Conservation (phyloP, 2,113 vertebrate genomes). For the Progne subis region DNA sequence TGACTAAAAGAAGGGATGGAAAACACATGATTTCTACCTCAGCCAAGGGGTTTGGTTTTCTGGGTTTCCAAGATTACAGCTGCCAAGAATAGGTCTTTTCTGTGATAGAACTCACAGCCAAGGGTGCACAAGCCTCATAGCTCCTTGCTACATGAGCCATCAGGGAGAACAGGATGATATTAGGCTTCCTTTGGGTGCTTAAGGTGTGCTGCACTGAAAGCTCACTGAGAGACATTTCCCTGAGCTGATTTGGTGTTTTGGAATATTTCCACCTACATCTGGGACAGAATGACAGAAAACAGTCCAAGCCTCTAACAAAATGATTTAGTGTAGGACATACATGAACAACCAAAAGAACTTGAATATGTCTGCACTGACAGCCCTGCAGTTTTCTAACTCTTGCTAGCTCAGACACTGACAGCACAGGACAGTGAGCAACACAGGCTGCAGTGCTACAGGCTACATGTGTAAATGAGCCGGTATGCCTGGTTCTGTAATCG, state of each 20-base stretch:
- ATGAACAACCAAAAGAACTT: background rate
- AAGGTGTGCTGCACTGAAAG: background rate
- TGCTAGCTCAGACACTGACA: background rate
- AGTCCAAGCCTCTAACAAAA: background rate
- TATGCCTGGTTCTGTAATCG: background rate
- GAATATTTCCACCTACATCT: background rate
- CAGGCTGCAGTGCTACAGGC: background rate
- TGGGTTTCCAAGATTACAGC: background rate
- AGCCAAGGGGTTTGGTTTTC: background rate
- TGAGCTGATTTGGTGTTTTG: background rate
- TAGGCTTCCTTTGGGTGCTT: background rate
- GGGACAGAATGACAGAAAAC: background rate
- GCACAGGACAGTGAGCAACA: background rate
- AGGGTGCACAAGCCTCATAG: background rate
- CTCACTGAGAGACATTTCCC: background rate
- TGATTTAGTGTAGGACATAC: background rate
- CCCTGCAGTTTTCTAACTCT: background rate
- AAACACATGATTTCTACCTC: background rate
- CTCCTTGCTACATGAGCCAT: background rate
- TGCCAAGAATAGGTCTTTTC: background rate
- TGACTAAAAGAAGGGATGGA: background rate
- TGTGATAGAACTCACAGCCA: background rate
- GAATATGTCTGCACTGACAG: background rate
- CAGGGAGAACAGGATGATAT: background rate
- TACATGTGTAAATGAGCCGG: background rate